Conservation (phyloP, 2,888 invertebrate genomes). For the Mesorhabditis sp. region DNA sequence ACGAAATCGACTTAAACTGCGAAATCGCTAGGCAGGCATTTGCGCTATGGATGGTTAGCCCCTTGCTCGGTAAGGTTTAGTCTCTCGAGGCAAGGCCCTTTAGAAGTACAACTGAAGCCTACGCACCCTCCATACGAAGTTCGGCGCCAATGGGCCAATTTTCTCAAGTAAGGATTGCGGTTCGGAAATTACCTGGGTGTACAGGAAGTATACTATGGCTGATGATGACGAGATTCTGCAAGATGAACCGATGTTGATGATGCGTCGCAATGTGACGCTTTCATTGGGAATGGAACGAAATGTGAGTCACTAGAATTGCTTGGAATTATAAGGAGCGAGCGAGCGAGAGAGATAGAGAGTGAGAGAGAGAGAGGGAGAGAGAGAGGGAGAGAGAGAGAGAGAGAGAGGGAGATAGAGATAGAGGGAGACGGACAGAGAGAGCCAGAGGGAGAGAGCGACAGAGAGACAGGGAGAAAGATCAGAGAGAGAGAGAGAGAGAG, state of each 20-base stretch:
- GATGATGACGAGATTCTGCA: slow-evolving; percentile 5
- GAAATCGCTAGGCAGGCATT: slow-evolving; percentile 16
- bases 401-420: too few relatives aligned
- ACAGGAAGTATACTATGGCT: neutral
- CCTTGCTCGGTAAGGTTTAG: slow-evolving; percentile 16
- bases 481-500: neutral
- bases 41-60: slow-evolving; percentile 24
- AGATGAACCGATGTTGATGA: slow-evolving; percentile 22
- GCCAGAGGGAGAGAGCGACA: too few relatives aligned
- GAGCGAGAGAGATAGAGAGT: too few relatives aligned
- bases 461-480: too few relatives aligned
- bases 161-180: slow-evolving; percentile 10
- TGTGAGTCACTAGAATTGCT: too few relatives aligned
- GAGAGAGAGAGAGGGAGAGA: too few relatives aligned
- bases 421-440: too few relatives aligned
- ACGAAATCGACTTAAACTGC: slow-evolving; percentile 16
- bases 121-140: slow-evolving; percentile 22
- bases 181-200: neutral
- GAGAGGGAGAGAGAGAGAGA: too few relatives aligned
- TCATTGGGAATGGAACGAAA: neutral
- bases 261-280: slow-evolving; percentile 17
- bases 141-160: slow-evolving; percentile 17
- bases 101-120: slow-evolving; percentile 22
- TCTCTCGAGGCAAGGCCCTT: neutral
- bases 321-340: too few relatives aligned